These are phyloP conservation scores for Fukomys damarensis DNA, from an alignment of 2,113 vertebrate genomes.

Conservation along the genomic window DNA sequence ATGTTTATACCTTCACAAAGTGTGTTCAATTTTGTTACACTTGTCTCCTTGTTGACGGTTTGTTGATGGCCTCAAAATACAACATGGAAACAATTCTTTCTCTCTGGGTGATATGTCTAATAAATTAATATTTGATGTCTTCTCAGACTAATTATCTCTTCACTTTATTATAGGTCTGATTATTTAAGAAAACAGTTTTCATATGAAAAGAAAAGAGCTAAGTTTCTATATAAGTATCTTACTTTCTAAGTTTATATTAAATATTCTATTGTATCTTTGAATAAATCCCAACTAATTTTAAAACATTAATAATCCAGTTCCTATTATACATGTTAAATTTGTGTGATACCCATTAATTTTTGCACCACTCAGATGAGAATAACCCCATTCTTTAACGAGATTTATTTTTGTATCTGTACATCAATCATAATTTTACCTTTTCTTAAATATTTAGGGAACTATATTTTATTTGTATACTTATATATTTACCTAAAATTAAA, in stretches of 20 bases:
- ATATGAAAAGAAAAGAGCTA: neutral
- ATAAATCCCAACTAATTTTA: neutral
- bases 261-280: neutral
- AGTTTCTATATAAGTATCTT: neutral
- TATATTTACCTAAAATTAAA: neutral
- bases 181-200: neutral
- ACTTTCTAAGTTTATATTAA: neutral
- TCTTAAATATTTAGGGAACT: neutral
- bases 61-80: neutral
- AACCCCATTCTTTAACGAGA: neutral
- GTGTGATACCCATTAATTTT: neutral
- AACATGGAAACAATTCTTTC: neutral
- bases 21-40: neutral
- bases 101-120: neutral
- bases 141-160: neutral
- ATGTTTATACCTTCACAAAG: neutral
- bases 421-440: neutral
- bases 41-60: neutral
- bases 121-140: neutral
- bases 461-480: neutral
- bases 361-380: neutral
- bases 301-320: neutral
- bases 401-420: neutral
- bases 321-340: neutral
- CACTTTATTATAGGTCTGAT: neutral